Conservation (phyloP, 2,888 invertebrate species). For the Pseudococcus viburni region DNA sequence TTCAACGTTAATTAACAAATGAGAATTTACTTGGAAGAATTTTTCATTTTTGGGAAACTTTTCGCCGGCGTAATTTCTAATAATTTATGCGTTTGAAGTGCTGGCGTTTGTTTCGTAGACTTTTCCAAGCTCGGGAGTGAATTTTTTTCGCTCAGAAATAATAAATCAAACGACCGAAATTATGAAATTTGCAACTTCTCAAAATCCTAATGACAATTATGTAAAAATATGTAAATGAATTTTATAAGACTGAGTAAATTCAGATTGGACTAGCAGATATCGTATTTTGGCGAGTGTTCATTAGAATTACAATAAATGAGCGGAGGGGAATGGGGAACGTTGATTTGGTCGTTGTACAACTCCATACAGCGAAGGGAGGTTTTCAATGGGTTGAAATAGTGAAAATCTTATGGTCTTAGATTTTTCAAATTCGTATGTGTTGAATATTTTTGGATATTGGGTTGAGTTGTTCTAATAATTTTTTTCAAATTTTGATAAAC, state of each 20-base stretch:
- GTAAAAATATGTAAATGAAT: constrained; percentile 31
- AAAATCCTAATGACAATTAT: constrained; percentile 35
- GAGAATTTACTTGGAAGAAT: neutral
- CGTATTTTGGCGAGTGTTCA: neutral
- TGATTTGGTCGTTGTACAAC: no score
- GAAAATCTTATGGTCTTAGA: no score
- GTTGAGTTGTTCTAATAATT: no score
- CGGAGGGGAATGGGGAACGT: no score
- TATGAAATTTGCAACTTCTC: constrained; percentile 31
- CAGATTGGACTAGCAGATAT: neutral
- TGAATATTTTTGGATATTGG: no score
- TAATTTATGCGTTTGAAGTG: neutral
- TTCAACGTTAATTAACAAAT: constrained; percentile 12
- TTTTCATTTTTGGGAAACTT: neutral
- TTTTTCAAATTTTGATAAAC: no score
- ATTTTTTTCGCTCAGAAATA: neutral
- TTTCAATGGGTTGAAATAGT: no score
- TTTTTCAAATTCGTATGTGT: no score
- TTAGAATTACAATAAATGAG: no score
- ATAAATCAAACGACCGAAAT: constrained; percentile 22
- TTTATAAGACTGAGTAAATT: neutral
- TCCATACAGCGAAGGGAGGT: no score
- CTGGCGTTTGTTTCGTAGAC: neutral
- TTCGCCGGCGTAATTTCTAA: neutral
- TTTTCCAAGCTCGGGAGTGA: neutral